A percentile compares a stretch with the other conserved stretches of the same genome.
These are phyloP conservation scores for Catocala fraxini DNA, from an alignment of 2,888 invertebrate genomes.

Conservation along the genomic window DNA sequence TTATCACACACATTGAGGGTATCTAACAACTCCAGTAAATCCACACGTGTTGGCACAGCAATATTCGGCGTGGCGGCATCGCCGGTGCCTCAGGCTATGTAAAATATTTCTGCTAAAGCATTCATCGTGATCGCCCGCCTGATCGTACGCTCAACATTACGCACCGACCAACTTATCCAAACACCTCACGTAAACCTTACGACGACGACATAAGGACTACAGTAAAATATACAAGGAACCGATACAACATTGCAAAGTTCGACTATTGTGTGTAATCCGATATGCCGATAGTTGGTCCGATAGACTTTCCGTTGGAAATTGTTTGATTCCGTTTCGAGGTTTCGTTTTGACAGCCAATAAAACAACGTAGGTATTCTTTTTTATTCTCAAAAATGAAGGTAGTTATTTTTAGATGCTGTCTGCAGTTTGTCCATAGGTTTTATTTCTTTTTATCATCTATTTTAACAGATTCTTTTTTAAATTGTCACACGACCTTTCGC, in stretches of 20 bases:
- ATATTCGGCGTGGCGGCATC: conserved; percentile 79
- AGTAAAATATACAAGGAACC: conserved; percentile 42
- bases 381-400: conserved; percentile 41
- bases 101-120: conserved; percentile 87
- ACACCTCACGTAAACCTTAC: conserved; percentile 55
- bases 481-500: conserved; percentile 43
- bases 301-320: conserved; percentile 75
- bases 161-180: conserved; percentile 63
- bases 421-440: conserved; percentile 41
- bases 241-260: conserved; percentile 62
- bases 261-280: conserved; percentile 80
- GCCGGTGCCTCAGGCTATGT: conserved; percentile 81
- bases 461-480: conserved; percentile 42
- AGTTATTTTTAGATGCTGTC: conserved; percentile 45
- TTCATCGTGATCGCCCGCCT: conserved; percentile 85
- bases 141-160: conserved; percentile 76
- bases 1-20: conserved; percentile 37
- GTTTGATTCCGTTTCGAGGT: conserved; percentile 73
- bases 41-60: conserved; percentile 82
- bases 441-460: conserved; percentile 36
- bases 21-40: conserved; percentile 64
- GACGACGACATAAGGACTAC: conserved; percentile 55
- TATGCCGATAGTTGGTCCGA: conserved; percentile 77
- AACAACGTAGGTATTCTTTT: conserved; percentile 45
- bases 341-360: conserved; percentile 67